Evolutionary conservation across 2,113 vertebrate species (phyloP), one percentile per base, ranked within the genome.

Genomic region (Mustela lutreola): DNA sequence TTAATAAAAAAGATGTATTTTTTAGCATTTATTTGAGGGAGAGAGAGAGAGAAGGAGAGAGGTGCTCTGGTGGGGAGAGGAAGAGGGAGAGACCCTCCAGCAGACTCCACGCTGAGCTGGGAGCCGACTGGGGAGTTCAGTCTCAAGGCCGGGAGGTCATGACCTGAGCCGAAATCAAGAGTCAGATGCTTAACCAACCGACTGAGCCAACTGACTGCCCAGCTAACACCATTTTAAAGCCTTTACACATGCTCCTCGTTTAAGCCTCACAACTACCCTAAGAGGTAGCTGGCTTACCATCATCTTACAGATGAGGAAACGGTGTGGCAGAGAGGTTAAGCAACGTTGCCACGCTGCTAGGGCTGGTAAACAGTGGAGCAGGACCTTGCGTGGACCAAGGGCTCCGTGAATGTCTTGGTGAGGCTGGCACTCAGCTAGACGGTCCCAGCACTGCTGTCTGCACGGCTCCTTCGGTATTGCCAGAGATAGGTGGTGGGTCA

Each of bases 261-360:
- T 85, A 89, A 39, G 31, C 85, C 62, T 96, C 70, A 86, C 24
- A 39, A 3, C 12, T 56, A 26, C 70, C 50, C 33, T 58, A 0
- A 4, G 79, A 62, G 65, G 16, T 39, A 78, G 67, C 33, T 96
- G 86, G 71, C 31, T 92, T 70, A 89, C 60, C 26, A 0, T 71
- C 91, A 78, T 89, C 93, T 95, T 94, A 75, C 31, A 83, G 76
- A 48, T 75, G 67, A 89, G 65, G 15, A 73, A 95, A 53, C 39
- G 21, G 63, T 91, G 86, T 16, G 9, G 21, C 86, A 82, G 89
- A 50, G 48, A 42, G n/a, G 65, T 91, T 78, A 56, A 75, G 65
- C 50, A 82, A 70, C 67, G 22, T 67, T 82, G 19, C 62, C 88
- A 67, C 8, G 60, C 12, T 48, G 36, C 53, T 60, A 11, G 71